phyloP scores from a whole-genome alignment of 2,888 invertebrate genomes.

The Nudaria mundana region DNA sequence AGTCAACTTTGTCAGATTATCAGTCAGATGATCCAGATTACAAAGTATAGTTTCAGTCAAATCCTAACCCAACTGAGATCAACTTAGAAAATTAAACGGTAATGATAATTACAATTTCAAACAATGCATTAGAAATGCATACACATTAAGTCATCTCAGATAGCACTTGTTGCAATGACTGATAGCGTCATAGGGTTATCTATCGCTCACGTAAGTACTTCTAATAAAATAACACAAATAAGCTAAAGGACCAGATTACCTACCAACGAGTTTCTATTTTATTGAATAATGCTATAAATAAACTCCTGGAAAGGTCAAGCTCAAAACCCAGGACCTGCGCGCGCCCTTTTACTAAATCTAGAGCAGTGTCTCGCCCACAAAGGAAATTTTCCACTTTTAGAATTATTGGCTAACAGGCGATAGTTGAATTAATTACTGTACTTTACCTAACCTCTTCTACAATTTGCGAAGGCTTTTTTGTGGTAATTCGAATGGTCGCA shows the following conservation, averaged over 20 bases:
- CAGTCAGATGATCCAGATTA: not conserved
- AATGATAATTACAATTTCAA: no score
- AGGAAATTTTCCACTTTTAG: no score
- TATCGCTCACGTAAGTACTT: constrained; percentile 18
- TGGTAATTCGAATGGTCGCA: constrained; percentile 70
- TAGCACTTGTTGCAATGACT: constrained; percentile 25
- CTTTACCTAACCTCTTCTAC: constrained; percentile 50
- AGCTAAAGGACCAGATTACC: constrained; percentile 35
- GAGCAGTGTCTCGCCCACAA: constrained; percentile 17
- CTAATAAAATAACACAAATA: not conserved
- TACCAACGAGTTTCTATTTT: constrained; percentile 68
- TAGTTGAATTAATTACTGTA: no score
- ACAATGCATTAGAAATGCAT: no score
- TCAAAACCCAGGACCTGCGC: constrained; percentile 54
- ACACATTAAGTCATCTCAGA: constrained; percentile 12
- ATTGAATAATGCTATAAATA: constrained; percentile 63
- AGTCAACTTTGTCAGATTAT: not conserved
- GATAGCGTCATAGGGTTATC: constrained; percentile 34
- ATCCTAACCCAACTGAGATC: no score
- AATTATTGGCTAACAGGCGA: no score
- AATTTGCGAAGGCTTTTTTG: constrained; percentile 51
- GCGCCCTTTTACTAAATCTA: constrained; percentile 52
- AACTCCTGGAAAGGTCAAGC: constrained; percentile 69
- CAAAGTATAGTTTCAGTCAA: not conserved
- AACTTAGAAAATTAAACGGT: no score